These are phyloP conservation scores for Calidris pygmaea DNA, from an alignment of 2,113 vertebrate species.

Conservation along the genomic window DNA sequence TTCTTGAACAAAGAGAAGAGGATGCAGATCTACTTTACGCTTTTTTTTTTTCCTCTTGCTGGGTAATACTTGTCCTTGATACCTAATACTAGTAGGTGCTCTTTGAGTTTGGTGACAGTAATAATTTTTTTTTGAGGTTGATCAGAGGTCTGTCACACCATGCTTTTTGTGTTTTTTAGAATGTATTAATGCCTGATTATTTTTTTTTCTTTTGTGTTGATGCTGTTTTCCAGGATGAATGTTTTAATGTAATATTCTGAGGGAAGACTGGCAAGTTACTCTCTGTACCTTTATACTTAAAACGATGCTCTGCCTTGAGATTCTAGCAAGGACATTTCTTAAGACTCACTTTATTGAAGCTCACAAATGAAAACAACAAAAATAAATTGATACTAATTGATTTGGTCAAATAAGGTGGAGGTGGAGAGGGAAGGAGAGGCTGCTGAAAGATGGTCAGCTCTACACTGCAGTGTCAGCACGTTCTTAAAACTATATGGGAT, in stretches of 20 bases:
- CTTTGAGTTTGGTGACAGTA: not conserved
- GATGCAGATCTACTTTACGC: accelerated
- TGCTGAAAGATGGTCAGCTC: not conserved
- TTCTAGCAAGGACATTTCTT: not conserved
- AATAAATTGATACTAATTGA: not conserved
- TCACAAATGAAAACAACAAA: not conserved
- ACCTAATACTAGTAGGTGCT: not conserved
- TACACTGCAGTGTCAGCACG: not conserved
- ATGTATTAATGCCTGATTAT: not conserved
- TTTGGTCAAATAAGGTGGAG: not conserved
- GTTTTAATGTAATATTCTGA: not conserved
- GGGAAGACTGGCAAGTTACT: not conserved
- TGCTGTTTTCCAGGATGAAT: not conserved
- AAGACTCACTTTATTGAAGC: not conserved
- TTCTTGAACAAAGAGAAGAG: not conserved
- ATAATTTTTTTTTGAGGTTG: not conserved
- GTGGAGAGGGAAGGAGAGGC: not conserved
- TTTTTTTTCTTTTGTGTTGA: not conserved
- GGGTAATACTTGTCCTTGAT: not conserved
- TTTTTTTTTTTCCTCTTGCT: not conserved
- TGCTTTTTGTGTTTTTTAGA: not conserved
- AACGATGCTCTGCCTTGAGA: not conserved
- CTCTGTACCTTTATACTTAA: not conserved
- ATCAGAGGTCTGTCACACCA: not conserved
- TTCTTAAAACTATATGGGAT: not conserved